Percentiles rank a stretch among this genome's conserved stretches.
Evolutionary conservation across 2,888 invertebrate species (phyloP).

Genomic region (Catocala fraxini): DNA sequence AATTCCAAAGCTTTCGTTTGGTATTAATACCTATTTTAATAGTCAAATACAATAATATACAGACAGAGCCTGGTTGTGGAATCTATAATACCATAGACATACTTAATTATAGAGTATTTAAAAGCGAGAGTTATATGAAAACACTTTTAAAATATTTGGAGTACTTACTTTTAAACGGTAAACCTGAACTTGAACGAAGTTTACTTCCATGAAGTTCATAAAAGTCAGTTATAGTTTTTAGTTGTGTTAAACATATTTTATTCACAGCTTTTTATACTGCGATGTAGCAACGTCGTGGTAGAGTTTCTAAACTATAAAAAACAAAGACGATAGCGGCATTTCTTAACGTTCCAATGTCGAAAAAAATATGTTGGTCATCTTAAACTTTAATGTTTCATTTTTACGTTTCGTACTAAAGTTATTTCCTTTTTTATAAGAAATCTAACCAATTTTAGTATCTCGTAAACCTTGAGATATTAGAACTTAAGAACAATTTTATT

Average conservation of each 20-base stretch:
- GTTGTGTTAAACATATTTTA: not conserved
- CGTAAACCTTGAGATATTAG: no score
- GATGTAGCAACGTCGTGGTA: constrained; percentile 1
- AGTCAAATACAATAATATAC: no score
- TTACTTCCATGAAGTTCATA: not conserved
- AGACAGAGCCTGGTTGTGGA: no score
- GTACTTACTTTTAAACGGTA: no score
- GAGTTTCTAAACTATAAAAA: constrained; percentile 18
- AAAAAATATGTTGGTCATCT: constrained; percentile 19
- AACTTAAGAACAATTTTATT: not conserved
- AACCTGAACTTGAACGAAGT: not conserved
- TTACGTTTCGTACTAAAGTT: not conserved
- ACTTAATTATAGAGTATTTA: no score
- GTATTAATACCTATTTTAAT: no score
- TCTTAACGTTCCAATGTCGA: constrained; percentile 12
- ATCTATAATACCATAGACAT: no score
- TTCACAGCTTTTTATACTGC: not conserved
- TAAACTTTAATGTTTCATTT: constrained; percentile 6
- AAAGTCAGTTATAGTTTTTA: not conserved
- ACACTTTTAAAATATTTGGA: no score
- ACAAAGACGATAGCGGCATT: constrained; percentile 9
- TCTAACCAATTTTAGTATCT: no score
- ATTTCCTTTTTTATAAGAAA: no score
- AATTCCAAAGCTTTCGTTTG: no score
- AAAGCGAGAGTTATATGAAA: no score